phyloP scores from a whole-genome alignment of 1,140 invertebrate species.

The Epicauta chinensis region DNA sequence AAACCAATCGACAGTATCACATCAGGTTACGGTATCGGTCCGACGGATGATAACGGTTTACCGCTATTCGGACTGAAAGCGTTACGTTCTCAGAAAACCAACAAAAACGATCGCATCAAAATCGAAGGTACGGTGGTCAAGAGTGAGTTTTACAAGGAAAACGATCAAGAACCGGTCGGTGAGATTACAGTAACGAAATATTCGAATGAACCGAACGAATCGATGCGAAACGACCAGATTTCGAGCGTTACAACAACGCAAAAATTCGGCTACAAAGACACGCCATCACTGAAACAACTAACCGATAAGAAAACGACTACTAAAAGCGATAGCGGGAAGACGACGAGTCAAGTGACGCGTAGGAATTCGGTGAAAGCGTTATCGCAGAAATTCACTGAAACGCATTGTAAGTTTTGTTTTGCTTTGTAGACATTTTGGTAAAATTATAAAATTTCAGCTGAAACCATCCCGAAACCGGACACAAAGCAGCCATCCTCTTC shows the following conservation, averaged over 20 bases:
- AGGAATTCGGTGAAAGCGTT: slow-evolving; percentile 63
- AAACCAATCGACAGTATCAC: slow-evolving; percentile 57
- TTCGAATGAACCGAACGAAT: slow-evolving; percentile 56
- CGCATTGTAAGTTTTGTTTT: slow-evolving; percentile 46
- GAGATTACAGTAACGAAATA: slow-evolving; percentile 60
- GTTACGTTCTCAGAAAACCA: slow-evolving; percentile 55
- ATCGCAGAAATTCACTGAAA: slow-evolving; percentile 66
- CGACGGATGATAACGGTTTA: slow-evolving; percentile 69
- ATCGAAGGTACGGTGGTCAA: slow-evolving; percentile 55
- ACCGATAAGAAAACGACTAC: slow-evolving; percentile 30
- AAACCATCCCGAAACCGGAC: slow-evolving; percentile 43
- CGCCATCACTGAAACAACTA: slow-evolving; percentile 30
- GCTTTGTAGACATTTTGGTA: too few relatives aligned
- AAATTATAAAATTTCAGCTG: slow-evolving; percentile 38
- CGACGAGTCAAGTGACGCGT: slow-evolving; percentile 44
- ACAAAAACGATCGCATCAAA: slow-evolving; percentile 47
- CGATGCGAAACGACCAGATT: too few relatives aligned
- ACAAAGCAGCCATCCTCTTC: slow-evolving; percentile 45
- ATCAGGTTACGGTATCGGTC: slow-evolving; percentile 74
- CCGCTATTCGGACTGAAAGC: slow-evolving; percentile 70
- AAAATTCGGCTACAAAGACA: slow-evolving; percentile 46
- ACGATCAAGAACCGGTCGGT: slow-evolving; percentile 57
- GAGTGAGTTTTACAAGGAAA: slow-evolving; percentile 59
- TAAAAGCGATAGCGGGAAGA: slow-evolving; percentile 15
- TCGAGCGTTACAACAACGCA: slow-evolving; percentile 40